Conservation (phyloP, 2,888 invertebrate species). For the Neoitamus cyanurus region DNA sequence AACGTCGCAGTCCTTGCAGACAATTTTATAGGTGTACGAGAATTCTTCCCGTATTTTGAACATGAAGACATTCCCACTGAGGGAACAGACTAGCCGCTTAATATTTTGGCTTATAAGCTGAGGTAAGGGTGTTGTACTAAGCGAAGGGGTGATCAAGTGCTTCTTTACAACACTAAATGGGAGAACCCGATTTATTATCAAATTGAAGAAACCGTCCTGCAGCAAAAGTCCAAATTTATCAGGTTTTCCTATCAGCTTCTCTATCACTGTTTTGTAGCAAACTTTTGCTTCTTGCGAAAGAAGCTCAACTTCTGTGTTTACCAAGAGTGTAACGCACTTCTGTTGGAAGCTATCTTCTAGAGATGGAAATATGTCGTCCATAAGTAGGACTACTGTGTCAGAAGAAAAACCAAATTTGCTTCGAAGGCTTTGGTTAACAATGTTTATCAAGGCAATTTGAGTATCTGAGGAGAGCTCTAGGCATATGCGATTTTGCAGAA, state of each 20-base stretch:
- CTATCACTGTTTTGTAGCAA: slow-evolving; percentile 8
- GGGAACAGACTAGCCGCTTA: slow-evolving; percentile 30
- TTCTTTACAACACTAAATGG: slow-evolving; percentile 29
- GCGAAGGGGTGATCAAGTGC: background rate
- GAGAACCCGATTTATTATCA: slow-evolving; percentile 27
- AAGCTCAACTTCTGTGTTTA: slow-evolving; percentile 21
- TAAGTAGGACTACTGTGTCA: background rate
- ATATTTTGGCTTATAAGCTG: slow-evolving; percentile 22
- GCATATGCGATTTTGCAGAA: slow-evolving; percentile 25
- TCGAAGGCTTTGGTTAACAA: slow-evolving; percentile 27
- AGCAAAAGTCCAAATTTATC: background rate
- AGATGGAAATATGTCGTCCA: slow-evolving; percentile 32
- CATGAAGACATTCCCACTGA: slow-evolving; percentile 22
- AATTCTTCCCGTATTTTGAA: slow-evolving; percentile 21
- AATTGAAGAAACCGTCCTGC: slow-evolving; percentile 37
- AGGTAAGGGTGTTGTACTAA: background rate
- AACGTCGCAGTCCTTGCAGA: slow-evolving; percentile 33
- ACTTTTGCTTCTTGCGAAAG: slow-evolving; percentile 7
- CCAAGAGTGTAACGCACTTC: slow-evolving; percentile 35
- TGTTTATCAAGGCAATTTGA: slow-evolving; percentile 46
- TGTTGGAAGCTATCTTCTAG: slow-evolving; percentile 27
- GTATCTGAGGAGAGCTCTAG: background rate
- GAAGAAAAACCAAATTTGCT: background rate
- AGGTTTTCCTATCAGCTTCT: slow-evolving; percentile 8
- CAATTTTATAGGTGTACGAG: slow-evolving; percentile 36